Evolutionary conservation across 2,113 vertebrate species (phyloP), one percentile per base, ranked within the genome.

Genomic region (Struthio camelus): DNA sequence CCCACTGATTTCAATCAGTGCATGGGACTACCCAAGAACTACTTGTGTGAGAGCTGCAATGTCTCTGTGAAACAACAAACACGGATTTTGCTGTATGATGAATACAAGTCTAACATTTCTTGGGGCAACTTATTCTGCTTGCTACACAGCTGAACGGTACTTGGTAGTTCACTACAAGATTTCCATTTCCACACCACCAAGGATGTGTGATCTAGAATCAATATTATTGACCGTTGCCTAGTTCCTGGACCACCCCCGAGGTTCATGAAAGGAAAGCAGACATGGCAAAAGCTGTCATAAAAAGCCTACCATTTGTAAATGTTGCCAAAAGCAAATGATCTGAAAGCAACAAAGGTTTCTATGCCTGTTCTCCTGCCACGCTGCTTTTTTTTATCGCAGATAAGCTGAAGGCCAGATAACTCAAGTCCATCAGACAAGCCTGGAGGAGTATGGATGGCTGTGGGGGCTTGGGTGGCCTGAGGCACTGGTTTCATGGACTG

Each of bases 131-230:
- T 72, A 53, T 8, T 8, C 18, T 80, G 62, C 34, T 83, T 93
- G 91, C 85, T 20, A 92, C 19, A 40, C 53, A 70, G 48, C 48
- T 85, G 22, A 93, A 69, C 30, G 72, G 44, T 10, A 28, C 14
- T 46, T 75, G 42, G 51, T 53, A 51, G 22, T 4, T 92, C 73
- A 64, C 56, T 36, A 5, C 65, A 90, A 65, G 51, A 77, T 44
- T 94, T 93, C 48, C 42, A 48, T 3, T 73, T 53, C 80, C 73
- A 80, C 44, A 70, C 9, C 34, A 87, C 48, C 0, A 10, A 77
- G 73, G 32, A 75, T 77, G 71, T 79, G 71, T 79, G 67, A 85
- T 94, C 48, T 93, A 40, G 51, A 67, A 50, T 82, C 78, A 58
- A 36, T 89, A 40, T 32, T 89, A 87, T 58, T 78, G 75, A 78